Evolutionary conservation across 2,888 invertebrate genomes (phyloP), one percentile per base, ranked within the genome.

Genomic region (Myopa tessellatipennis): DNA sequence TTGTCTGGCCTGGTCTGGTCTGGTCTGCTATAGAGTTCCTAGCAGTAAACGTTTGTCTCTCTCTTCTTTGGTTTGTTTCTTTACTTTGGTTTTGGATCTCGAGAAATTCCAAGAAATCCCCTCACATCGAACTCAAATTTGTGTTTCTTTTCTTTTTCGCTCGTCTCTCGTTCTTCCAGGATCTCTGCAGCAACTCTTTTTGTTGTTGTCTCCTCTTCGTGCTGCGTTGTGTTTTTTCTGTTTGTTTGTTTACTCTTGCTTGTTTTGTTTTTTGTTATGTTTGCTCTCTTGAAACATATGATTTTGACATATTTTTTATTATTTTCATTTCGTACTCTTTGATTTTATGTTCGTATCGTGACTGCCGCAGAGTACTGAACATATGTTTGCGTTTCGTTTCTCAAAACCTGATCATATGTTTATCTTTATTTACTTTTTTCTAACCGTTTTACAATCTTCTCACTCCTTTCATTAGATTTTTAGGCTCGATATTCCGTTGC

Each of bases 91-190:
- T 40, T 73, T 40, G 63, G 26, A 18, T 61, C 73, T 73, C 38
- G 26, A 73, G 40, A 73, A 73, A 73, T 73, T 73, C 73, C 73
- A 73, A 73, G 73, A 73, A 73, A 73, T 73, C 61, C 73, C 73
- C 61, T 60, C 72, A 52, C 6, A n/a, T 40, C 61, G 61, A 73
- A 60, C 73, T 61, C 18, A 45, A 12, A 45, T 50, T 45, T 72
- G 10, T 4, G 16, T 63, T 40, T 38, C 6, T 61, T 40, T 61
- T 14, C 26, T 58, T 8, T 14, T 26, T 14, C 26, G 18, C n/a
- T 26, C 7, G 40, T 50, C 18, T 69, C 50, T 12, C 18, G 3
- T 63, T 67, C 40, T 36, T 52, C 26, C 67, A 70, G 70, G 70
- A 70, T 70, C 34, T n/a, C 55, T 34, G 36, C 61, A 73, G 26